Evolutionary conservation across 2,113 vertebrate species (phyloP).

Genomic region (Hippocampus abdominalis): DNA sequence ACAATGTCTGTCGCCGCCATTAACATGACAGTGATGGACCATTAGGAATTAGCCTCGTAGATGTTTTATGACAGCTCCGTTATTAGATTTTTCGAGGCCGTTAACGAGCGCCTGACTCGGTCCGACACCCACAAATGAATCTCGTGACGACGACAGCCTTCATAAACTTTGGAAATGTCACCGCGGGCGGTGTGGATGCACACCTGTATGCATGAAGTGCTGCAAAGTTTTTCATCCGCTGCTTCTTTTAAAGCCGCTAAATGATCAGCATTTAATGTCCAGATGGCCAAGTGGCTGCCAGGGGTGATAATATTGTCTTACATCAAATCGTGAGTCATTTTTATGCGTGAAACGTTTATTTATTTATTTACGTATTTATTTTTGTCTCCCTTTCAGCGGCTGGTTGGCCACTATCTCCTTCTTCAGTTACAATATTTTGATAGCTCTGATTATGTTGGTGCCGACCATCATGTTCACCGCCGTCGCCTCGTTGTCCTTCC

Average conservation of each 20-base stretch:
- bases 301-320: slow-evolving; percentile 11
- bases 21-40: slow-evolving; percentile 48
- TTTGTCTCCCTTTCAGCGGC: slow-evolving; percentile 74
- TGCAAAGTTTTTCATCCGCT: slow-evolving; percentile 37
- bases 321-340: slow-evolving; percentile 2
- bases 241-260: slow-evolving; percentile 30
- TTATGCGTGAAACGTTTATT: background rate
- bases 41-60: slow-evolving; percentile 46
- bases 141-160: slow-evolving; percentile 46
- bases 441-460: slow-evolving; percentile 90
- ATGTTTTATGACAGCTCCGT: slow-evolving; percentile 48
- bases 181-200: slow-evolving; percentile 32
- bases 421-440: slow-evolving; percentile 87
- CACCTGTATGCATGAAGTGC: slow-evolving; percentile 21
- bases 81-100: slow-evolving; percentile 58
- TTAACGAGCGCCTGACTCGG: slow-evolving; percentile 50
- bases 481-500: slow-evolving; percentile 85
- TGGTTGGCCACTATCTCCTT: slow-evolving; percentile 93
- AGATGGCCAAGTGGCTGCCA: slow-evolving; percentile 28
- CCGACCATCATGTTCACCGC: slow-evolving; percentile 92
- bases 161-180: slow-evolving; percentile 65
- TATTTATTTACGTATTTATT: background rate
- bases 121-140: slow-evolving; percentile 55
- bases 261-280: slow-evolving; percentile 36
- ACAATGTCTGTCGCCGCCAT: slow-evolving; percentile 27